These are phyloP conservation scores for Prorops nasuta DNA, from an alignment of 1,140 invertebrate species.

Conservation along the genomic window DNA sequence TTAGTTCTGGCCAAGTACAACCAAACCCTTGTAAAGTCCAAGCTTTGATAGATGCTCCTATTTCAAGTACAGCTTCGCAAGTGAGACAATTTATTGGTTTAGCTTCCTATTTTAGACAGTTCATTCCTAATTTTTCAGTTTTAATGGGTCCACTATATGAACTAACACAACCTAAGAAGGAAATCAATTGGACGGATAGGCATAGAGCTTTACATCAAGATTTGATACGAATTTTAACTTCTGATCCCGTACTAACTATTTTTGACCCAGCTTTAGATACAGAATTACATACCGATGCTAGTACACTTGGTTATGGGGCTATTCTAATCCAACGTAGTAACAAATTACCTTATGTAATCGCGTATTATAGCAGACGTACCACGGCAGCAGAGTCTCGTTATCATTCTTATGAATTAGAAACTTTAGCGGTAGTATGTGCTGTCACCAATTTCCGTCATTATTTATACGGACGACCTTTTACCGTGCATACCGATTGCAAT, in stretches of 20 bases:
- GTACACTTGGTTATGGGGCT: not conserved
- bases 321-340: not conserved
- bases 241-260: not conserved
- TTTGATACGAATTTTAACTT: not conserved
- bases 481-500: slow-evolving; percentile 33
- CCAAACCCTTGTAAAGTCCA: not conserved
- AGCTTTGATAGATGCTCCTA: not conserved
- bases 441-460: not conserved
- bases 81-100: slow-evolving; percentile 1
- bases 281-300: not conserved
- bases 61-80: not conserved
- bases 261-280: not conserved
- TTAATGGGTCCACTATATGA: not conserved
- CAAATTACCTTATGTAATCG: not conserved
- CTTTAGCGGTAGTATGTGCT: not conserved
- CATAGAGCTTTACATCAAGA: not conserved
- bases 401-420: slow-evolving; percentile 1
- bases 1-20: not conserved
- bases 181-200: not conserved
- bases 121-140: not conserved
- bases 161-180: not conserved
- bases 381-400: not conserved
- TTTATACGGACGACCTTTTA: slow-evolving; percentile 11
- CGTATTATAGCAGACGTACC: not conserved
- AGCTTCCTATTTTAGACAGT: not conserved